Percentiles rank a stretch among this genome's conserved stretches.
Conservation (phyloP, 2,888 invertebrate species). For the Pyrochroa serraticornis region DNA sequence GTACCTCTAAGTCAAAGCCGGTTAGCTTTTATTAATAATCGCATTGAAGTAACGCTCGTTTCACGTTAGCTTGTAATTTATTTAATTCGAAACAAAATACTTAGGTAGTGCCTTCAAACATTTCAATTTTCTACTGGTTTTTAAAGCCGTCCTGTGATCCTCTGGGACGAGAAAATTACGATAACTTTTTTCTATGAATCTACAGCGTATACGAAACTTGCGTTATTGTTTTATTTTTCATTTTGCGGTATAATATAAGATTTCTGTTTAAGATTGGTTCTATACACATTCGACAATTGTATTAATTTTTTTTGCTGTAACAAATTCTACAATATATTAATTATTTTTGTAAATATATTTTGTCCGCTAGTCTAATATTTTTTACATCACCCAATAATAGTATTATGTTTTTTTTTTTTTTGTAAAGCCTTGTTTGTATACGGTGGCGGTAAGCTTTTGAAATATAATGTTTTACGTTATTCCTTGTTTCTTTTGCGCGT, state of each 20-base stretch:
- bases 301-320: slow-evolving; percentile 2
- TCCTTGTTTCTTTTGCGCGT: slow-evolving; percentile 19
- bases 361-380: slow-evolving; percentile 30
- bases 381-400: slow-evolving; percentile 30
- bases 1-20: slow-evolving; percentile 5
- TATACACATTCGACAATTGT: neutral
- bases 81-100: slow-evolving; percentile 10
- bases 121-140: too few species aligned
- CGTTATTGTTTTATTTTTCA: too few species aligned
- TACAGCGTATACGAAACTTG: too few species aligned
- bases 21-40: neutral
- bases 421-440: slow-evolving; percentile 27
- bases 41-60: slow-evolving; percentile 6
- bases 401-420: slow-evolving; percentile 26
- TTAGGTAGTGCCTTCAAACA: slow-evolving; percentile 1
- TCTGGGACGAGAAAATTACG: too few species aligned
- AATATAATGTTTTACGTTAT: slow-evolving; percentile 27
- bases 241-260: too few species aligned
- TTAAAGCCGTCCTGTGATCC: too few species aligned
- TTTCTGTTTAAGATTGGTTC: neutral
- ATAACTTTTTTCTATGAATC: too few species aligned
- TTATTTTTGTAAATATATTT: slow-evolving; percentile 7
- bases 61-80: slow-evolving; percentile 19
- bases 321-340: slow-evolving; percentile 7
- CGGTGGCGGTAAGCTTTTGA: slow-evolving; percentile 31